Conservation (phyloP, 2,888 invertebrate species). For the Yponomeuta cagnagella region DNA sequence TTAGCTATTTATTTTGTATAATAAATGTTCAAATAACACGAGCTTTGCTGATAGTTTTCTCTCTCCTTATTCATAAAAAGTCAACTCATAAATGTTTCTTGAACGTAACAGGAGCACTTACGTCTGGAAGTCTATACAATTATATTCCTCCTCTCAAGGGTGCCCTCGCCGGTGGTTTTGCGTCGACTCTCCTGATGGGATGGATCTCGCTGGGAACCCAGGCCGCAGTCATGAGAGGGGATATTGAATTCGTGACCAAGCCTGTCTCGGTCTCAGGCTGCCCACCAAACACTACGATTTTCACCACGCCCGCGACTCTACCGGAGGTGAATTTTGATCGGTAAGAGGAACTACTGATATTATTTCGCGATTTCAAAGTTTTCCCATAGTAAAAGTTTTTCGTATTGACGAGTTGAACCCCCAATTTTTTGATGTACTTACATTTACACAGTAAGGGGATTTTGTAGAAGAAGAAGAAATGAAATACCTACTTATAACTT, state of each 20-base stretch:
- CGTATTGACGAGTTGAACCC: neutral
- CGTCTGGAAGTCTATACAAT: too few relatives aligned
- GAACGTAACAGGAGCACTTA: too few relatives aligned
- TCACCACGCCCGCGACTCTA: constrained; percentile 21
- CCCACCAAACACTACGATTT: constrained; percentile 37
- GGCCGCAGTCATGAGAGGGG: constrained; percentile 78
- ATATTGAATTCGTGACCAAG: constrained; percentile 76
- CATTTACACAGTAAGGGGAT: too few relatives aligned
- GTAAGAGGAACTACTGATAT: neutral
- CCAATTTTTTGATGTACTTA: too few relatives aligned
- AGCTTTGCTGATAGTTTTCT: too few relatives aligned
- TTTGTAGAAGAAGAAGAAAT: too few relatives aligned
- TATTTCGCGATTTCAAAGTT: neutral
- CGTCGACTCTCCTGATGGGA: constrained; percentile 76
- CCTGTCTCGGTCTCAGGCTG: constrained; percentile 78
- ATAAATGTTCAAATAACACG: too few relatives aligned
- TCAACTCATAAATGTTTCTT: too few relatives aligned
- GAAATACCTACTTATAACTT: too few relatives aligned
- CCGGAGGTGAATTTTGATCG: neutral
- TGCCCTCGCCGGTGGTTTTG: constrained; percentile 78
- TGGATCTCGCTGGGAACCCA: constrained; percentile 84
- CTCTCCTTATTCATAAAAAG: too few relatives aligned
- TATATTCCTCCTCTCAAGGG: constrained; percentile 57
- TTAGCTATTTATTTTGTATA: too few relatives aligned
- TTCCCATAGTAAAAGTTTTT: neutral